Evolutionary conservation across 2,888 invertebrate genomes (phyloP).

Genomic region (Coecobrya sp.): DNA sequence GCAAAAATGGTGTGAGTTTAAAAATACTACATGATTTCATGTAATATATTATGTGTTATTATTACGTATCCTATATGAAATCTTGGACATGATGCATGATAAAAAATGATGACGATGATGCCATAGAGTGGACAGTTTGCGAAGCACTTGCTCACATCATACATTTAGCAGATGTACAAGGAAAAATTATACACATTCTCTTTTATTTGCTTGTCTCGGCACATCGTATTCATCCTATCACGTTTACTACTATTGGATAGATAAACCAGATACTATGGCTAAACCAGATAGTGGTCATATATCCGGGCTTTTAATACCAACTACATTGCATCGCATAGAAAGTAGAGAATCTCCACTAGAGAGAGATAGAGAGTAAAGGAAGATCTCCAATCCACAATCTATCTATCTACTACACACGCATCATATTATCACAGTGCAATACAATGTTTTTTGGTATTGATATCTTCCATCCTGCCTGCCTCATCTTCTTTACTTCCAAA

Average conservation of each 20-base stretch:
- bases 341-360: too few species aligned
- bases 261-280: neutral
- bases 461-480: neutral
- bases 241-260: neutral
- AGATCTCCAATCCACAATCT: neutral
- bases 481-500: neutral
- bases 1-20: too few species aligned
- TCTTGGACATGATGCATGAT: too few species aligned
- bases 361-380: too few species aligned
- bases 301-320: too few species aligned
- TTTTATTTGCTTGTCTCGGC: neutral
- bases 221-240: neutral
- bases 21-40: too few species aligned
- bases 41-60: too few species aligned
- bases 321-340: neutral
- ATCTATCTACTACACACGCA: neutral
- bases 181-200: neutral
- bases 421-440: neutral
- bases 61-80: too few species aligned
- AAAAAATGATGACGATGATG: slow-evolving; percentile 11
- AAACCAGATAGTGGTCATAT: too few species aligned
- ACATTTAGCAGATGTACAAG: too few species aligned
- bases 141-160: neutral
- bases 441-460: neutral
- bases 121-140: neutral